phyloP scores from a whole-genome alignment of 2,888 invertebrate genomes.

The Drosophila algonquin region DNA sequence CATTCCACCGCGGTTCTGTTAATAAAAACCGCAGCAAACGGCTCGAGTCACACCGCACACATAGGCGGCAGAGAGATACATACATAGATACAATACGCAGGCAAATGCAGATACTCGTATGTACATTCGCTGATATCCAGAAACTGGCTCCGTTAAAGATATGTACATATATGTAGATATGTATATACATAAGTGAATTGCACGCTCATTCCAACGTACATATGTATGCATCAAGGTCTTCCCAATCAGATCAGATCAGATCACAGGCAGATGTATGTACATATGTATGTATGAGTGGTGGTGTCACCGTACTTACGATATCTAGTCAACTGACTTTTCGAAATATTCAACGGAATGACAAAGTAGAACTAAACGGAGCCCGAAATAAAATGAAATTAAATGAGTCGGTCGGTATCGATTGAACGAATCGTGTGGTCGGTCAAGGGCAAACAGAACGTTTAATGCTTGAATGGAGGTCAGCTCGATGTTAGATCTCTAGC shows the following conservation, averaged over 20 bases:
- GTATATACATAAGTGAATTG: background rate
- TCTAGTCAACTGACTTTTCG: constrained; percentile 56
- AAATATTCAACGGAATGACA: constrained; percentile 33
- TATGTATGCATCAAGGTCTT: constrained; percentile 51
- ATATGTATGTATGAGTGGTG: constrained; percentile 3
- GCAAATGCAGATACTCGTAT: constrained; percentile 21
- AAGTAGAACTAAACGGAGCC: constrained; percentile 10
- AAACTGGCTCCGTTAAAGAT: constrained; percentile 17
- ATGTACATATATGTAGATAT: background rate
- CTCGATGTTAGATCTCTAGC: too few relatives aligned
- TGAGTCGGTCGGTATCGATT: background rate
- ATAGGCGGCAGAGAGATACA: constrained; percentile 16
- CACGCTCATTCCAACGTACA: background rate
- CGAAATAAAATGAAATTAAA: background rate
- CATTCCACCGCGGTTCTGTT: constrained; percentile 39
- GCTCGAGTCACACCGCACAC: constrained; percentile 21
- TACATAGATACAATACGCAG: constrained; percentile 21
- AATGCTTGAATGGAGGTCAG: background rate
- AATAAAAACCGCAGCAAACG: constrained; percentile 44
- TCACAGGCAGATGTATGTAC: constrained; percentile 9
- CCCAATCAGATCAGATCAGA: constrained; percentile 33
- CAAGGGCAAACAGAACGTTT: background rate
- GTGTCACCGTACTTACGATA: constrained; percentile 7
- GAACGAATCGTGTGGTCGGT: too few relatives aligned
- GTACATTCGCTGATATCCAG: too few relatives aligned